Base-by-base conservation (phyloP, 2,797 vertebrate species). In the Hemitrygon akajei region DNA sequence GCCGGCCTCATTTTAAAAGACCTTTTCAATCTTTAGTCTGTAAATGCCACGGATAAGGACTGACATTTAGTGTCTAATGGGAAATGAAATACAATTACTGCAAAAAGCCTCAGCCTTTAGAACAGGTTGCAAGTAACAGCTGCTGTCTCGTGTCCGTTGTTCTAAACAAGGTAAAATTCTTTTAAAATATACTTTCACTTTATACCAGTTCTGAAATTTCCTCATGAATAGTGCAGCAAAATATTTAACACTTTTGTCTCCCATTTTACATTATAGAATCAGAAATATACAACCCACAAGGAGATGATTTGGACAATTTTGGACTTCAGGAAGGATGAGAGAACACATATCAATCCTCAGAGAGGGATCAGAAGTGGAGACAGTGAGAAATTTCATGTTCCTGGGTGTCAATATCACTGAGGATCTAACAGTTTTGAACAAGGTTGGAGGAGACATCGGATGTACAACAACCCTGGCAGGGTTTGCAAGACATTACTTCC, bases 51-150 rank as follows among this genome's bases (percentile, higher is more conserved):
- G 18, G 63, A 89, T 20, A 66, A 37, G 60, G 63, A 69, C n/a
- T 89, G 86, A 89, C 86, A 89, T 89, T 89, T 89, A 89, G 60
- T 69, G 66, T 69, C 86, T 22, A 89, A 89, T 69, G 86, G n/a
- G 60, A 89, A 89, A 37, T 87, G 30, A 87, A 87, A 87, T 66
- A 87, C 30, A 87, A 87, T 89, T 89, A 89, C n/a, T 10, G n/a
- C 63, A 89, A 89, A 89, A 69, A 58, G 34, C 63, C n/a, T 69
- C 63, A 22, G 86, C 86, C 34, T 89, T 69, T 22, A 20, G 63
- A 66, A 89, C 60, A 69, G n/a, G 7, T 66, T 69, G 63, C 3
- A 89, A 89, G 22, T 89, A 69, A 22, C 63, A 69, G 63, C 63
- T 69, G 63, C 63, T 69, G 86, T 37, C 63, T 89, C n/a, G 25